These are phyloP conservation scores for Sesamia inferens DNA, from an alignment of 2,888 invertebrate genomes.

Conservation along the genomic window DNA sequence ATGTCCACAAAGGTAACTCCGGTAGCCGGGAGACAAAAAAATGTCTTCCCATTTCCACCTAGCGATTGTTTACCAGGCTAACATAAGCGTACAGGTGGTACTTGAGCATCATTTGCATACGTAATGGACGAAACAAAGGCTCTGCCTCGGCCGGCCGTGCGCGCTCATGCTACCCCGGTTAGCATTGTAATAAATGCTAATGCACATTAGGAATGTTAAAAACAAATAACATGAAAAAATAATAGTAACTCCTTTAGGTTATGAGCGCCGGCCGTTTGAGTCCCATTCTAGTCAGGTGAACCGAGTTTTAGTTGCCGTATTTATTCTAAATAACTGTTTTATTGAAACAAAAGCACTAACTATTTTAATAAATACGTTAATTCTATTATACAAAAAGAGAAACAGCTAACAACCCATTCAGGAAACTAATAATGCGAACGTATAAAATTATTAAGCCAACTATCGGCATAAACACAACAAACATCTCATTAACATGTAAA, in stretches of 20 bases:
- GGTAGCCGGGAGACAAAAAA: constrained; percentile 72
- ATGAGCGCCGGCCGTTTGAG: constrained; percentile 53
- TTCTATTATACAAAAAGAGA: constrained; percentile 38
- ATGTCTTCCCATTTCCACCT: constrained; percentile 78
- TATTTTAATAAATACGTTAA: constrained; percentile 40
- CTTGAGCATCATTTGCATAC: constrained; percentile 79
- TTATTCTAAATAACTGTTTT: constrained; percentile 22
- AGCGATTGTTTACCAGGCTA: constrained; percentile 82
- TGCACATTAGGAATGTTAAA: constrained; percentile 81
- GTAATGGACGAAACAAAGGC: constrained; percentile 86
- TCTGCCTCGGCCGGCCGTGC: constrained; percentile 76
- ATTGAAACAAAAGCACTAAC: constrained; percentile 17
- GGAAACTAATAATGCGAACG: constrained; percentile 65
- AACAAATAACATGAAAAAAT: constrained; percentile 68
- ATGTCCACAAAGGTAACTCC: constrained; percentile 68
- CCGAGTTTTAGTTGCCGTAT: constrained; percentile 35
- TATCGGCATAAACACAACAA: constrained; percentile 72
- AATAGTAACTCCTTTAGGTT: constrained; percentile 53
- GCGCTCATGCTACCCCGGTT: constrained; percentile 82
- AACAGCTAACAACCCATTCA: constrained; percentile 45
- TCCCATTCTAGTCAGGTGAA: constrained; percentile 51
- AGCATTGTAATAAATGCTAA: constrained; percentile 86
- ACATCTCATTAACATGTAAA: constrained; percentile 88
- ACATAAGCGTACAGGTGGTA: constrained; percentile 85
- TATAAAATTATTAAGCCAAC: constrained; percentile 68